Evolutionary conservation across 2,113 vertebrate species (phyloP).

Genomic region (Prietella phreatophila): DNA sequence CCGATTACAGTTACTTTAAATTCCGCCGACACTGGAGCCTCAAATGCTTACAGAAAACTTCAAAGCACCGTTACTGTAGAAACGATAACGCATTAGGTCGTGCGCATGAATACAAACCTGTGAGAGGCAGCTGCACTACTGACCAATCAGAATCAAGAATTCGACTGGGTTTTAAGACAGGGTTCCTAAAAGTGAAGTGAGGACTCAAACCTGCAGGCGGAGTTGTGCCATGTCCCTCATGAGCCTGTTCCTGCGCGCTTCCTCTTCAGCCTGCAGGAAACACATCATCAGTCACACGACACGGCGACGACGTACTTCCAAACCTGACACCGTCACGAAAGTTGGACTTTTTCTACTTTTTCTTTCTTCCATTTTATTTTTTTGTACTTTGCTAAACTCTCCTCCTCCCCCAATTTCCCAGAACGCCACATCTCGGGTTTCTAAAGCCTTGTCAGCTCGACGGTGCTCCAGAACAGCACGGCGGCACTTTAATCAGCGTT

Average conservation of each 20-base stretch:
- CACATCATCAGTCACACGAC: not conserved
- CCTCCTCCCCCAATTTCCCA: not conserved
- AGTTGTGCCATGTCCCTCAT: conserved; percentile 99
- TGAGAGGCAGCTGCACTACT: not conserved
- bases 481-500: conserved; percentile 53
- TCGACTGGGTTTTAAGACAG: not conserved
- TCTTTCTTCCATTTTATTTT: not conserved
- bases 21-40: no score
- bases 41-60: no score
- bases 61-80: not conserved
- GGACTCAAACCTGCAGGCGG: conserved; percentile 81
- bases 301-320: not conserved
- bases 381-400: conserved; percentile 17
- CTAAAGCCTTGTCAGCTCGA: conserved; percentile 45
- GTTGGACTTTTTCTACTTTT: not conserved
- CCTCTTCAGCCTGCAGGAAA: conserved; percentile 84
- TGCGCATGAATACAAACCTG: not conserved
- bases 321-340: not conserved
- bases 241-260: conserved; percentile 89
- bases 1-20: not conserved
- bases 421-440: conserved; percentile 33
- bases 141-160: not conserved
- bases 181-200: not conserved
- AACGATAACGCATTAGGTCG: not conserved
- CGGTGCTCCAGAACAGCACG: conserved; percentile 50